Evolutionary conservation across 37 sponge, comb jelly and placozoan species (phyloP).

Genomic region (Aplysina aerophoba): DNA sequence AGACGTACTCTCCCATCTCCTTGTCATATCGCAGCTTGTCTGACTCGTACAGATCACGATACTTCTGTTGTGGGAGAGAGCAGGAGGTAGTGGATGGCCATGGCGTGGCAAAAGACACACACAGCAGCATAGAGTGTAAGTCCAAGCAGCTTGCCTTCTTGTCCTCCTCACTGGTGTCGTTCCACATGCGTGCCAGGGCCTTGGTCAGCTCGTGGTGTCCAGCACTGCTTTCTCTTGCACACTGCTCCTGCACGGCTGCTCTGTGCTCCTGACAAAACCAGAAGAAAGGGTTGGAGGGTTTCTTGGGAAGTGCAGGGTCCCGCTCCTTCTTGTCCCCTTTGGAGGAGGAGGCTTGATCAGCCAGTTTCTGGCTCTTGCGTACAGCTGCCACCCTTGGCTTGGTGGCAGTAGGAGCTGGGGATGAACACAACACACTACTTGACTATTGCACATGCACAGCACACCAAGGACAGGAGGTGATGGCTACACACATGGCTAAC

Average conservation of each 20-base stretch:
- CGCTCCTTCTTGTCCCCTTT: slow-evolving; percentile 28
- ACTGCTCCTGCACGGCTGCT: slow-evolving; percentile 53
- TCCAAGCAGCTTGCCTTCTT: slow-evolving; percentile 62
- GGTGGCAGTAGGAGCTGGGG: neutral
- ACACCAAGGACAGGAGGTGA: too few relatives aligned
- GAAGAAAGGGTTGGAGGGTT: slow-evolving; percentile 85
- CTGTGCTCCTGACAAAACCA: slow-evolving; percentile 82
- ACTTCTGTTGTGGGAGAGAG: slow-evolving; percentile 37
- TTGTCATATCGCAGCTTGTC: slow-evolving; percentile 74
- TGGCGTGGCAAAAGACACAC: neutral
- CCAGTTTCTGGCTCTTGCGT: slow-evolving; percentile 5
- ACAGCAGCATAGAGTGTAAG: neutral
- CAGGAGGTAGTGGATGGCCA: neutral
- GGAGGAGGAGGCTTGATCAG: neutral
- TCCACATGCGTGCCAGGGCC: slow-evolving; percentile 69
- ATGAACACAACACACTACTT: neutral
- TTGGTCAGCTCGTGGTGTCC: slow-evolving; percentile 86
- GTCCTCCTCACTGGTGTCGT: slow-evolving; percentile 53
- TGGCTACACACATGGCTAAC: too few relatives aligned
- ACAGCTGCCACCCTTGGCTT: slow-evolving; percentile 21
- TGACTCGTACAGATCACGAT: slow-evolving; percentile 60
- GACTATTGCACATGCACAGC: neutral
- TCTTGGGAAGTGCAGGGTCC: slow-evolving; percentile 74
- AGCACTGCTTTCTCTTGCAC: slow-evolving; percentile 44
- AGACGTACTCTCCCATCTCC: slow-evolving; percentile 62